These are phyloP conservation scores for Carterocephalus palaemon DNA, from an alignment of 2,888 invertebrate genomes.

Conservation along the genomic window DNA sequence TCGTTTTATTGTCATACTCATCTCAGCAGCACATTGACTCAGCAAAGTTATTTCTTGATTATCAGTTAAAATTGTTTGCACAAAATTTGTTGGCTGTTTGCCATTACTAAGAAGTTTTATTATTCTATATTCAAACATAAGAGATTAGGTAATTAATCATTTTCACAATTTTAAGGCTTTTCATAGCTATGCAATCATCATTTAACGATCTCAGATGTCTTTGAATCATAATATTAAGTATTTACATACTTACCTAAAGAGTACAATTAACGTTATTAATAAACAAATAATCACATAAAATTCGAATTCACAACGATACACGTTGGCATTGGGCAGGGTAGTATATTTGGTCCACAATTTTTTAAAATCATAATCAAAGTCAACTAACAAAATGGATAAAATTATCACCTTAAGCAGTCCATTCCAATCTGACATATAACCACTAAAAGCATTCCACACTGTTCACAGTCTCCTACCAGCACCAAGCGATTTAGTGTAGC, in stretches of 20 bases:
- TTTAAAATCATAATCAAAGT: background rate
- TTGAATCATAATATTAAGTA: no score
- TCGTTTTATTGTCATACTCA: conserved; percentile 41
- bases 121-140: conserved; percentile 39
- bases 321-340: no score
- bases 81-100: conserved; percentile 47
- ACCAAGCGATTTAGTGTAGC: conserved; percentile 53
- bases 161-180: no score
- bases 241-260: no score
- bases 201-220: no score
- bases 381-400: background rate
- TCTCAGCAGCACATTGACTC: conserved; percentile 45
- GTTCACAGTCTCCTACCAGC: conserved; percentile 45
- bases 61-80: conserved; percentile 56
- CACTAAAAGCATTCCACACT: conserved; percentile 53
- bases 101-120: conserved; percentile 43
- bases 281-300: no score
- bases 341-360: no score
- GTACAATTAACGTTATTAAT: no score
- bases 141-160: no score
- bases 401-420: conserved; percentile 51
- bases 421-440: conserved; percentile 57
- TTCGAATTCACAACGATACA: no score
- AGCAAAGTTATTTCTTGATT: conserved; percentile 49
- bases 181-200: no score